phyloP scores from a whole-genome alignment of 1,140 invertebrate genomes.

The Macrobrachium rosenbergii region DNA sequence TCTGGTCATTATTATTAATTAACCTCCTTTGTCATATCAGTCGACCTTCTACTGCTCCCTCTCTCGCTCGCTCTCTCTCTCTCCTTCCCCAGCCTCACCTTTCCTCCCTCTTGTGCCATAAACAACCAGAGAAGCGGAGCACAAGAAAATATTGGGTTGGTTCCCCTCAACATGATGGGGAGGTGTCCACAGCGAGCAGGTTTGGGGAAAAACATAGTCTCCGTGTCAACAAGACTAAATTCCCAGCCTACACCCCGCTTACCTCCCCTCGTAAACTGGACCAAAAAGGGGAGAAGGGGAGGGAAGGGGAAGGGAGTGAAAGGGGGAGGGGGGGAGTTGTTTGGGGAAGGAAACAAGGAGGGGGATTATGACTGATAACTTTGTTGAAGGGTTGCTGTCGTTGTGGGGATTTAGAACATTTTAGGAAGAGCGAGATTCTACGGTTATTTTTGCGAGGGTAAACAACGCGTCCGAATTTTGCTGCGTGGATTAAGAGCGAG shows the following conservation, averaged over 20 bases:
- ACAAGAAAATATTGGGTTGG: constrained; percentile 22
- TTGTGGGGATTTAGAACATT: not conserved
- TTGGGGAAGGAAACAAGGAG: not conserved
- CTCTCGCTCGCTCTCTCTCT: constrained; percentile 18
- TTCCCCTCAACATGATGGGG: constrained; percentile 8
- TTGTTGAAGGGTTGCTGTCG: not conserved
- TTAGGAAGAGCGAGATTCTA: too few species aligned
- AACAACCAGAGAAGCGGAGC: constrained; percentile 3
- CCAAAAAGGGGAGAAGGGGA: constrained; percentile 1
- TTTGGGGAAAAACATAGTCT: constrained; percentile 21
- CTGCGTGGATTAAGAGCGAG: too few species aligned
- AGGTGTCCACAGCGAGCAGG: constrained; percentile 1
- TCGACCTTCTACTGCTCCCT: not conserved
- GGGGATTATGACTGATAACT: constrained; percentile 23
- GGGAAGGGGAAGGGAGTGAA: not conserved
- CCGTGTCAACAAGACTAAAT: constrained; percentile 21
- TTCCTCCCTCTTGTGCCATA: not conserved
- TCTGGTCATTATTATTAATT: not conserved
- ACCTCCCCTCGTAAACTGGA: constrained; percentile 20
- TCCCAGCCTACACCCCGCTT: constrained; percentile 16
- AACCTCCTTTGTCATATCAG: not conserved
- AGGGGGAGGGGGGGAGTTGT: not conserved
- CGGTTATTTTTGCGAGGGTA: too few species aligned
- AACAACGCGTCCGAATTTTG: too few species aligned
- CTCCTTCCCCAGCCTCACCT: not conserved